These are phyloP conservation scores for Triops longicaudatus DNA, from an alignment of 1,140 invertebrate species.

Conservation along the genomic window DNA sequence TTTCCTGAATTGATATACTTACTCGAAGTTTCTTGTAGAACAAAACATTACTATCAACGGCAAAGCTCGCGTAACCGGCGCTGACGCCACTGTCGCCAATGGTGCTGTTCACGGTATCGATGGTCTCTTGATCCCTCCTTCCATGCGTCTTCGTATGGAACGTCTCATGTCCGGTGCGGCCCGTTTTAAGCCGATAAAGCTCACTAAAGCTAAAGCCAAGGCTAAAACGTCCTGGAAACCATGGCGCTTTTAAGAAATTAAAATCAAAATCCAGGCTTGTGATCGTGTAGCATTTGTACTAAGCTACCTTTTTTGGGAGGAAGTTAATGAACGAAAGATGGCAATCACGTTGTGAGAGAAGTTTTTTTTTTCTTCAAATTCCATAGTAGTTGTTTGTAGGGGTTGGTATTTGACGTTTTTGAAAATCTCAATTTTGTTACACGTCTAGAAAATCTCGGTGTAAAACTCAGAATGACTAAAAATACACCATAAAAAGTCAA, in stretches of 20 bases:
- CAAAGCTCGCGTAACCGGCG: constrained; percentile 20
- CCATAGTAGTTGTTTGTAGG: neutral
- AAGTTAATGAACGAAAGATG: neutral
- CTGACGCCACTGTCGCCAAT: constrained; percentile 27
- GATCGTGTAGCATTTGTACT: neutral
- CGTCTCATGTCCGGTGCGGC: neutral
- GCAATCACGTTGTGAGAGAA: neutral
- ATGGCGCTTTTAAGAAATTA: neutral
- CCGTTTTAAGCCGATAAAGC: neutral
- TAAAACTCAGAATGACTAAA: neutral
- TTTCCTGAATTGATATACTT: neutral
- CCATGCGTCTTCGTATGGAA: neutral
- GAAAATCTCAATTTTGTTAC: neutral
- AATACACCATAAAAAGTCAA: neutral
- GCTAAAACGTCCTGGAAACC: neutral
- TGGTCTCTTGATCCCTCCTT: constrained; percentile 27
- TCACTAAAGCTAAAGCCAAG: constrained; percentile 2
- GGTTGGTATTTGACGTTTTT: neutral
- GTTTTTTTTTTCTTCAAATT: neutral
- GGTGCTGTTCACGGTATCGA: constrained; percentile 29
- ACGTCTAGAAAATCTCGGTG: neutral
- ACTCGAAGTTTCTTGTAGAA: neutral
- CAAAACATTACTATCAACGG: constrained; percentile 22
- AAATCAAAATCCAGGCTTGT: neutral
- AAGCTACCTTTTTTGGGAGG: neutral